phyloP scores from a whole-genome alignment of 1,140 invertebrate species.

The Orchestia grillus region DNA sequence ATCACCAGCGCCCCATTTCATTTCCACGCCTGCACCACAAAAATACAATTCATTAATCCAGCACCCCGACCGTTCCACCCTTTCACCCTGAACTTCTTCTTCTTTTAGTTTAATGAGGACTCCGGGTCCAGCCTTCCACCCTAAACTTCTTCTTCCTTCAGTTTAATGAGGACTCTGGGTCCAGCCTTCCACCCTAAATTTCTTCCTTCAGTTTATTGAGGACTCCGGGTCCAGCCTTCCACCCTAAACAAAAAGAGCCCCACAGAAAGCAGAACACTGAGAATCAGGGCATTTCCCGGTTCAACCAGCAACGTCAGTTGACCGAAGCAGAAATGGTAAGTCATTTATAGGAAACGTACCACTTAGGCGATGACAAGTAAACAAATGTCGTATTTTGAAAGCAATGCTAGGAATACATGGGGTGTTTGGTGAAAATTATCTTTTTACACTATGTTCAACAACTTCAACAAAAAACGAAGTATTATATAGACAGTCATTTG shows the following conservation, averaged over 20 bases:
- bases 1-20: background rate
- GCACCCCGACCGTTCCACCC: background rate
- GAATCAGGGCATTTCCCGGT: background rate
- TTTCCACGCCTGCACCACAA: background rate
- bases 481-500: background rate
- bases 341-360: background rate
- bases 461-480: background rate
- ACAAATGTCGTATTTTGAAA: background rate
- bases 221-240: no score
- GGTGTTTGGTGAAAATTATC: background rate
- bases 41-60: background rate
- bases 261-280: background rate
- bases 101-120: no score
- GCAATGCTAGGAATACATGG: background rate
- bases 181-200: no score
- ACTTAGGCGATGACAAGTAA: background rate
- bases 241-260: background rate
- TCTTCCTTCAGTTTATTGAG: no score
- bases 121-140: no score
- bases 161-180: no score
- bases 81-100: no score
- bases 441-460: background rate
- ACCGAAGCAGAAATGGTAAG: background rate
- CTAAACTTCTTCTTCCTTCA: no score
- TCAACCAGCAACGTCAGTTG: background rate